Evolutionary conservation across 2,888 invertebrate genomes (phyloP).

Genomic region (Drosophila multiciliata): DNA sequence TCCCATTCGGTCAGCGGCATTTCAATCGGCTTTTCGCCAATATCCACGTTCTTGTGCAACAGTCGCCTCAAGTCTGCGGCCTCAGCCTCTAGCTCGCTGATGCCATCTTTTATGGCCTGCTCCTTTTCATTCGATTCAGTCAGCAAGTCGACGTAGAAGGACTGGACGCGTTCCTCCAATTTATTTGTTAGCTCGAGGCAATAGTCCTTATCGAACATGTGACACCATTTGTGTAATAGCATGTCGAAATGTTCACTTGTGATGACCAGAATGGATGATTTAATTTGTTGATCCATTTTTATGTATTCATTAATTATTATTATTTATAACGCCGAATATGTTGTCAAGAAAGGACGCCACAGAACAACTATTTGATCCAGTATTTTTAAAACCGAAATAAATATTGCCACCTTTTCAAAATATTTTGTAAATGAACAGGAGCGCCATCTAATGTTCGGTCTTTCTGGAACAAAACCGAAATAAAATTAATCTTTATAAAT

Average conservation of each 20-base stretch:
- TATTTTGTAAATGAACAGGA: neutral
- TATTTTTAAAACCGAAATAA: neutral
- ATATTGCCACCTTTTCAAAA: neutral
- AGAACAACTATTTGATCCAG: neutral
- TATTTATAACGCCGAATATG: neutral
- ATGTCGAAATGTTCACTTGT: slow-evolving; percentile 70
- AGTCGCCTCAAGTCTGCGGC: slow-evolving; percentile 77
- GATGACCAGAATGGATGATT: slow-evolving; percentile 64
- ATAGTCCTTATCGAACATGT: slow-evolving; percentile 76
- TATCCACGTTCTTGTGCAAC: slow-evolving; percentile 71
- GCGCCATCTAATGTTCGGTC: neutral
- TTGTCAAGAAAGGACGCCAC: neutral
- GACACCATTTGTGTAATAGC: slow-evolving; percentile 76
- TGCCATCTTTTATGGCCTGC: slow-evolving; percentile 87
- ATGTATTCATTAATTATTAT: neutral
- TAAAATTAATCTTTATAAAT: slow-evolving; percentile 51
- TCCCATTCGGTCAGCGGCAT: slow-evolving; percentile 86
- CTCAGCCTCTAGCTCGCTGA: slow-evolving; percentile 83
- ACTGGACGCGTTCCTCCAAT: slow-evolving; percentile 85
- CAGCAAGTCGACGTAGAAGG: slow-evolving; percentile 88
- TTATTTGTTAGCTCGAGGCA: slow-evolving; percentile 75
- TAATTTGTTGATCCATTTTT: slow-evolving; percentile 38
- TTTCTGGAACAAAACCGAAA: slow-evolving; percentile 38
- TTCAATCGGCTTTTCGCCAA: slow-evolving; percentile 62
- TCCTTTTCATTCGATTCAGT: slow-evolving; percentile 86